Base-by-base conservation (phyloP, 1,140 invertebrate species). In the Brachionus calyciflorus region DNA sequence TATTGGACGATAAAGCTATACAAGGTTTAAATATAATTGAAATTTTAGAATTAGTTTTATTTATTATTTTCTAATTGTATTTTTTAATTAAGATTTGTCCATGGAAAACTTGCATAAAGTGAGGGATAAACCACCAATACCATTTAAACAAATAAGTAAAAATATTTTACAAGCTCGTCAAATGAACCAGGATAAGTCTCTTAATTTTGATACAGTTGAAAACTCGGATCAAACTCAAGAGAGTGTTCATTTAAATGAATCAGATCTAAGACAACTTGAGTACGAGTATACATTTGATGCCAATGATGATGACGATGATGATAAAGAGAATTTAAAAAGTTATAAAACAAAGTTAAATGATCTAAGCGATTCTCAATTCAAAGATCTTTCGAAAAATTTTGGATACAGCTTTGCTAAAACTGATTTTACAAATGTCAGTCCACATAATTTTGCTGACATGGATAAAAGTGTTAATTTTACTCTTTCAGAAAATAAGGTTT, bases 191-290 rank as follows among this genome's bases (percentile, higher is more conserved):
- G 37, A 65, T 21, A 44, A 65, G 19, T 60, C 55, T 33, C 12
- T 44, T 10, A 65, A 65, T 24, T 44, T 44, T 44, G 21, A 44
- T 44, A 4, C 40, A 14, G 44, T 1, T 19, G 69, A 49, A 49
- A 40, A 73, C 28, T 21, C 46, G 4, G 69, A 73, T 3, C 46
- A 49, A 51, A 73, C 69, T 9, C 30, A 40, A 37, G 5, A 49
- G 40, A 73, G 69, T 55, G 37, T 73, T 40, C 46, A 51, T 21
- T 55, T 73, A 24, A 73, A 73, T 21, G 69, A 73, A 17, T 73
- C 69, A 0, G 69, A 73, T 24, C 21, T 73, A 12, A 73, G 51
- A 73, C 28, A 73, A 30, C 69, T 73, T 14, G 69, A 73, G 12
- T 37, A 73, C 40, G 69, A 73, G 19, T 73, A 14, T 40, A 73